A percentile compares a stretch with the other conserved stretches of the same genome.
Evolutionary conservation across 2,797 vertebrate genomes (phyloP).

Genomic region (Myotis myotis): DNA sequence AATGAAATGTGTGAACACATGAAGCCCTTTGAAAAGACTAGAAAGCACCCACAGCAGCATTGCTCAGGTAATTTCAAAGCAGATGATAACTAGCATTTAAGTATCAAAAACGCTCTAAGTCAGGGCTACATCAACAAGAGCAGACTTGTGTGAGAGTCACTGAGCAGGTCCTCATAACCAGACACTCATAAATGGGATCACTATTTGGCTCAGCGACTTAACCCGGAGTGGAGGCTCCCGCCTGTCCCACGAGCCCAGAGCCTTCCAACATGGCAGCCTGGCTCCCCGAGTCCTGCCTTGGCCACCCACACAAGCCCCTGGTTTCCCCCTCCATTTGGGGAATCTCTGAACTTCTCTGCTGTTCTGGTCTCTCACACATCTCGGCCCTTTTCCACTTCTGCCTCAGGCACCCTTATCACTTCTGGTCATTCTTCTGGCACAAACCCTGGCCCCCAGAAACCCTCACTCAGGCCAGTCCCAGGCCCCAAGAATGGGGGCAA

Average conservation of each 20-base stretch:
- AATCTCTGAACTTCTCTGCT: not conserved
- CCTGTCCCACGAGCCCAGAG: not conserved
- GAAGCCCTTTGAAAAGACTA: not conserved
- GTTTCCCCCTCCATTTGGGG: not conserved
- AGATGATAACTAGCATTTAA: not conserved
- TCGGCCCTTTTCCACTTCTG: not conserved
- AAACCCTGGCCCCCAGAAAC: not conserved
- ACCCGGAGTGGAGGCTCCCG: not conserved
- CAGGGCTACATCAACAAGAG: not conserved
- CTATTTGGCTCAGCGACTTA: not conserved
- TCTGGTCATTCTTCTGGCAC: not conserved
- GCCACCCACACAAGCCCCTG: not conserved
- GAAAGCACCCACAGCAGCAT: not conserved
- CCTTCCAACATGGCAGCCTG: not conserved
- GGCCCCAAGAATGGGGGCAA: not conserved
- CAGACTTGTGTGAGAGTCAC: not conserved
- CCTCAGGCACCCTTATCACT: not conserved
- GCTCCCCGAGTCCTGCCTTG: not conserved
- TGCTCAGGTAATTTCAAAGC: slow-evolving; percentile 13
- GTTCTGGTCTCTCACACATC: not conserved
- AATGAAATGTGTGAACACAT: not conserved
- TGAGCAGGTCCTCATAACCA: not conserved
- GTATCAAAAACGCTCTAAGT: not conserved
- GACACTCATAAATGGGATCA: not conserved
- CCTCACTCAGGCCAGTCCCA: not conserved